These are phyloP conservation scores for Drosophila percnosoma DNA, from an alignment of 2,888 invertebrate species.

Conservation along the genomic window DNA sequence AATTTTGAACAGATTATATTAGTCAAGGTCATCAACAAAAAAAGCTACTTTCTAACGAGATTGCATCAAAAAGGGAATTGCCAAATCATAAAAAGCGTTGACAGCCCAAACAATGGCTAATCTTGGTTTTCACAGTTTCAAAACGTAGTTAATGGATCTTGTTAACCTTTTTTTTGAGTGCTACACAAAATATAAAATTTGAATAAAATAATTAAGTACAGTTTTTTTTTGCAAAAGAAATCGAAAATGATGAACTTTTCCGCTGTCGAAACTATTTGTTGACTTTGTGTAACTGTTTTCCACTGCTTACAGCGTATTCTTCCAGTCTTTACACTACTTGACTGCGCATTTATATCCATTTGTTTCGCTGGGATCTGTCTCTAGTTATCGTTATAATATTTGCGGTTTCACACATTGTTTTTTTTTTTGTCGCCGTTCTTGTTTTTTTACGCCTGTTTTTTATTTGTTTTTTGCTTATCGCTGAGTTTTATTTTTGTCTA, in stretches of 20 bases:
- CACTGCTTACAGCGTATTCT: not conserved
- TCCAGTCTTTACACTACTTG: not conserved
- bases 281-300: not conserved
- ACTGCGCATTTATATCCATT: constrained; percentile 16
- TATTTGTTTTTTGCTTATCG: constrained; percentile 50
- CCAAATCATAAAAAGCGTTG: not conserved
- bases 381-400: constrained; percentile 42
- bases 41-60: not conserved
- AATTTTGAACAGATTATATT: not conserved
- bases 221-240: not conserved
- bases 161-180: not conserved
- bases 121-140: not conserved
- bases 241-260: not conserved
- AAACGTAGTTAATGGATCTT: not conserved
- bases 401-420: constrained; percentile 18
- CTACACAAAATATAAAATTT: not conserved
- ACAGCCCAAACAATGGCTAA: not conserved
- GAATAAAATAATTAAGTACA: not conserved
- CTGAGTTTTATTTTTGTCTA: constrained; percentile 42
- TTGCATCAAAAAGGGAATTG: not conserved
- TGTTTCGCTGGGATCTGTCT: constrained; percentile 30
- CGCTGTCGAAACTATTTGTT: not conserved
- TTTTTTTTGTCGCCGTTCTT: constrained; percentile 7
- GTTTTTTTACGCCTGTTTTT: constrained; percentile 12
- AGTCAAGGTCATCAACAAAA: not conserved